A percentile compares a stretch with the other conserved stretches of the same genome.
Conservation (phyloP, 1,140 invertebrate species). For the Penaeus japonicus region DNA sequence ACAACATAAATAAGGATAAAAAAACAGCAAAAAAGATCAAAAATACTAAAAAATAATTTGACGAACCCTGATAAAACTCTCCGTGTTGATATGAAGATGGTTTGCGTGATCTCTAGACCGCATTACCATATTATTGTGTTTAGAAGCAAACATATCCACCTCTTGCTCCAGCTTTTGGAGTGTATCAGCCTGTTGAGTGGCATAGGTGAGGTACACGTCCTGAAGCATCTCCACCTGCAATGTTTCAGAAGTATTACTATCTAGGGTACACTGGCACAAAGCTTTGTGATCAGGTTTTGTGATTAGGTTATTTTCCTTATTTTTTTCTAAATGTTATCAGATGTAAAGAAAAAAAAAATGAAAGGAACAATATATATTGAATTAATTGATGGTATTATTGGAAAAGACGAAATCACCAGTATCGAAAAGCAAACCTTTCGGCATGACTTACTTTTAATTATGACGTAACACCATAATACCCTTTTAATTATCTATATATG, state of each 20-base stretch:
- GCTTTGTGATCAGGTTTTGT: no score
- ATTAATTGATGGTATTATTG: neutral
- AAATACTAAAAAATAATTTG: neutral
- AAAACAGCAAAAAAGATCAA: neutral
- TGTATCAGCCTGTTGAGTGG: slow-evolving; percentile 52
- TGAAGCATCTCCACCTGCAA: slow-evolving; percentile 57
- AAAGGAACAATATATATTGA: neutral
- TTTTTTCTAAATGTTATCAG: no score
- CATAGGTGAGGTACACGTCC: slow-evolving; percentile 54
- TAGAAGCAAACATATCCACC: slow-evolving; percentile 52
- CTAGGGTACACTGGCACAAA: no score
- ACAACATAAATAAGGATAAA: neutral
- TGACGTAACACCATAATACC: no score
- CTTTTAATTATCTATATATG: no score
- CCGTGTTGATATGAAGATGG: slow-evolving; percentile 48
- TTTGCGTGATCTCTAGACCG: slow-evolving; percentile 49
- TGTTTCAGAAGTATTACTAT: no score
- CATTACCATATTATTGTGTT: slow-evolving; percentile 55
- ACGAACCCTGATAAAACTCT: slow-evolving; percentile 56
- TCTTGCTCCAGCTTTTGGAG: slow-evolving; percentile 53
- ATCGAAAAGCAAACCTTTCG: neutral
- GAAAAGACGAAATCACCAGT: neutral
- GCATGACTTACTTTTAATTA: no score
- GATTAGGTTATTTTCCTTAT: no score
- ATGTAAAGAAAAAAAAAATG: neutral